These are phyloP conservation scores for Ylistrum balloti DNA, from an alignment of 1,140 invertebrate genomes.

Conservation along the genomic window DNA sequence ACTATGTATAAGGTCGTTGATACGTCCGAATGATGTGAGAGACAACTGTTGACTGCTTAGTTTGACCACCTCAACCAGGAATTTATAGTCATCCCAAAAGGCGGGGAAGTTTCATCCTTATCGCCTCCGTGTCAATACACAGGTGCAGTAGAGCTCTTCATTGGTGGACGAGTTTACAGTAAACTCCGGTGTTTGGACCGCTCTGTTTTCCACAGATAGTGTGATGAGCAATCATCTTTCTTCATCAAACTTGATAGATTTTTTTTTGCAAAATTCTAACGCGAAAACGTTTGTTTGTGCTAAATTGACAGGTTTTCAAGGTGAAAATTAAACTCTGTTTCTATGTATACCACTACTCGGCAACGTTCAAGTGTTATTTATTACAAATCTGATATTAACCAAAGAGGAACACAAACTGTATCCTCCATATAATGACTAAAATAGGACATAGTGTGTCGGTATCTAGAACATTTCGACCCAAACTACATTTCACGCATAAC, in stretches of 20 bases:
- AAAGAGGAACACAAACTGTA: background rate
- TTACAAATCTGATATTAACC: background rate
- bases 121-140: constrained; percentile 42
- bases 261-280: background rate
- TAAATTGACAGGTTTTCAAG: background rate
- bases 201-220: background rate
- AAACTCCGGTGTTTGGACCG: constrained; percentile 5
- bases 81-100: constrained; percentile 53
- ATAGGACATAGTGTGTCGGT: background rate
- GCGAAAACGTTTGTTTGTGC: background rate
- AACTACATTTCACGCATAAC: background rate
- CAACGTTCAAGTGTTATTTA: background rate
- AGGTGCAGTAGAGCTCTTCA: constrained; percentile 2
- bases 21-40: background rate
- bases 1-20: background rate
- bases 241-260: background rate
- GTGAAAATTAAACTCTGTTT: background rate
- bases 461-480: background rate
- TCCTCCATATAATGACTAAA: background rate
- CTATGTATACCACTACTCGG: background rate
- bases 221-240: background rate
- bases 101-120: constrained; percentile 47
- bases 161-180: constrained; percentile 43
- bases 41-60: constrained; percentile 22
- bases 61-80: constrained; percentile 6